Conservation (phyloP, 1,140 invertebrate genomes). For the Ceratina australensis region DNA sequence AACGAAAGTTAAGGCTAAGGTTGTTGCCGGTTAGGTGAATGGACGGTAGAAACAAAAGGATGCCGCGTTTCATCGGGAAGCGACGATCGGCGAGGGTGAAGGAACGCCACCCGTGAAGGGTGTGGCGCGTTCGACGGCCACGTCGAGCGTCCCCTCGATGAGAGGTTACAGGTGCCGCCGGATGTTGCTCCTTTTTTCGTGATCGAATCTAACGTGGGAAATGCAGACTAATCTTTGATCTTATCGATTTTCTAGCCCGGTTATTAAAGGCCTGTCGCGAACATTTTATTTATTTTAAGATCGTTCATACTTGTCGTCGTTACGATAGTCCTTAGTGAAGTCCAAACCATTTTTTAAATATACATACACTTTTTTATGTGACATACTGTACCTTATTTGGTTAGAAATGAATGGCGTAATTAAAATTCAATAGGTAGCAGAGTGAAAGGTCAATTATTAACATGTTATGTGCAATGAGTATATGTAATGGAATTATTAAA, state of each 20-base stretch:
- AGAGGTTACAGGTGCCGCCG: slow-evolving; percentile 68
- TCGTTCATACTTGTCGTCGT: neutral
- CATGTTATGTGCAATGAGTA: too few relatives aligned
- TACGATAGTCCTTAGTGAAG: too few relatives aligned
- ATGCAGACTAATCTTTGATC: slow-evolving; percentile 1
- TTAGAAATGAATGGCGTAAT: too few relatives aligned
- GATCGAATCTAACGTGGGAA: slow-evolving; percentile 11
- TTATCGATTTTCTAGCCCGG: slow-evolving; percentile 14
- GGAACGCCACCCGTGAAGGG: slow-evolving; percentile 67
- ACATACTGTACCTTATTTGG: too few relatives aligned
- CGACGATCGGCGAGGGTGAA: slow-evolving; percentile 64
- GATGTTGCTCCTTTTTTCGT: slow-evolving; percentile 62
- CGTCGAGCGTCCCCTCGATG: slow-evolving; percentile 59
- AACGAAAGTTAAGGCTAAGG: slow-evolving; percentile 59
- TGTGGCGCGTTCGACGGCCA: slow-evolving; percentile 60
- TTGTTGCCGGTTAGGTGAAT: slow-evolving; percentile 63
- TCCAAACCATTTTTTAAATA: too few relatives aligned
- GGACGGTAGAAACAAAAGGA: slow-evolving; percentile 67
- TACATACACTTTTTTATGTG: too few relatives aligned
- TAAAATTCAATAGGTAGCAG: too few relatives aligned
- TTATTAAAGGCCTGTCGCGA: slow-evolving; percentile 11
- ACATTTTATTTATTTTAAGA: slow-evolving; percentile 1
- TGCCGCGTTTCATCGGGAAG: slow-evolving; percentile 59
- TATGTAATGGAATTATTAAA: too few relatives aligned
- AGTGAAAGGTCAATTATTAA: too few relatives aligned